A percentile compares a stretch with the other conserved stretches of the same genome.
These are phyloP conservation scores for Hydropsyche tenuis DNA, from an alignment of 1,140 invertebrate genomes.

Conservation along the genomic window DNA sequence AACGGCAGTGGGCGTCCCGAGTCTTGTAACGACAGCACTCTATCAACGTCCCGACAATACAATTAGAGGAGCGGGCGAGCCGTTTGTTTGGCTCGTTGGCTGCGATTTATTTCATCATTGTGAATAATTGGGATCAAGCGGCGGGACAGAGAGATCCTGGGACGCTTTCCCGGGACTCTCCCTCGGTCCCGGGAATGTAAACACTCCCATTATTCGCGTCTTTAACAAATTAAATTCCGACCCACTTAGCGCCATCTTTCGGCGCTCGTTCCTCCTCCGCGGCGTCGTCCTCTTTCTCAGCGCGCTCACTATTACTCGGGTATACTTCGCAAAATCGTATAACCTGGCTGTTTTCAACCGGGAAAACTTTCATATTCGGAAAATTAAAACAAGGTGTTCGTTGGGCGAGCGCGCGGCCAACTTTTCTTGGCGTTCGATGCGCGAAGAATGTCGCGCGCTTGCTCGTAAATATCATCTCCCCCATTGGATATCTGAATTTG, in stretches of 20 bases:
- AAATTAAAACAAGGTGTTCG: slow-evolving; percentile 50
- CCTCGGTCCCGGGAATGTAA: slow-evolving; percentile 45
- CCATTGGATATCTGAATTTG: too few species aligned
- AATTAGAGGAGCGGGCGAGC: slow-evolving; percentile 46
- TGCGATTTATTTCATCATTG: slow-evolving; percentile 51
- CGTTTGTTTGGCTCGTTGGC: slow-evolving; percentile 49
- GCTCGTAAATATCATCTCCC: neutral
- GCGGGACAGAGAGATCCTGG: slow-evolving; percentile 7
- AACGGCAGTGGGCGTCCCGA: neutral
- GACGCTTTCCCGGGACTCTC: neutral
- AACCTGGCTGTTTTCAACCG: slow-evolving; percentile 9
- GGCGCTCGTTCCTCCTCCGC: slow-evolving; percentile 5
- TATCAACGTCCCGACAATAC: slow-evolving; percentile 49
- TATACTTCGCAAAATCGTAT: too few species aligned
- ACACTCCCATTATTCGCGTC: slow-evolving; percentile 50
- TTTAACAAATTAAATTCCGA: slow-evolving; percentile 51
- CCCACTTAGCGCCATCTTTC: slow-evolving; percentile 44
- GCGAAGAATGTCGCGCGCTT: neutral
- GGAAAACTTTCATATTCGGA: slow-evolving; percentile 46
- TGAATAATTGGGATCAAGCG: slow-evolving; percentile 49
- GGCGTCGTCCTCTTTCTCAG: slow-evolving; percentile 1
- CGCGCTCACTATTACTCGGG: neutral
- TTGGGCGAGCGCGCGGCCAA: slow-evolving; percentile 29
- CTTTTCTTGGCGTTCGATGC: neutral
- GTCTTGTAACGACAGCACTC: slow-evolving; percentile 42